phyloP scores from a whole-genome alignment of 2,888 invertebrate species.

The Stegophylla sp. region DNA sequence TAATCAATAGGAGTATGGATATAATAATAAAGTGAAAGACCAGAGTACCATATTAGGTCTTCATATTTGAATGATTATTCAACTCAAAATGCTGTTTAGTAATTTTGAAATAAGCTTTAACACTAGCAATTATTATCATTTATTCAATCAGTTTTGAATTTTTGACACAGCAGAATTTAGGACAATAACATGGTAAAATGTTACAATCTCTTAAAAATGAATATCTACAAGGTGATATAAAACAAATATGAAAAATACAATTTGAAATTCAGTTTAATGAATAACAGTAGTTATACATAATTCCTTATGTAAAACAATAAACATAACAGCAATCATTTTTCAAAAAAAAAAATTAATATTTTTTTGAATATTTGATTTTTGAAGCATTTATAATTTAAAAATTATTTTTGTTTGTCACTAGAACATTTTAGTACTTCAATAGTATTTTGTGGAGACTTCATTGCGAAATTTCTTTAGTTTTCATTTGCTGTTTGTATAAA shows the following conservation, averaged over 20 bases:
- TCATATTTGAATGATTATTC: too few relatives aligned
- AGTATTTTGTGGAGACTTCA: background rate
- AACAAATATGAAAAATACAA: background rate
- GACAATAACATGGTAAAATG: conserved; percentile 1
- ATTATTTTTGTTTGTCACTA: background rate
- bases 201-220: background rate
- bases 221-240: conserved; percentile 4
- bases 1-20: too few relatives aligned
- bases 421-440: background rate
- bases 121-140: background rate
- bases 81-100: background rate
- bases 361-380: conserved; percentile 25
- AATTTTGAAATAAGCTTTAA: background rate
- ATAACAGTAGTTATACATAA: background rate
- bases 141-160: conserved; percentile 9
- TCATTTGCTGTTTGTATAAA: background rate
- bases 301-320: conserved; percentile 6
- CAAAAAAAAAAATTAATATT: background rate
- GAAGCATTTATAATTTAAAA: conserved; percentile 15
- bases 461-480: background rate
- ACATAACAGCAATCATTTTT: conserved; percentile 2
- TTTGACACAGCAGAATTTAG: background rate
- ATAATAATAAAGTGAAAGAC: too few relatives aligned
- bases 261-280: background rate
- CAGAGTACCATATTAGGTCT: too few relatives aligned